Base-by-base conservation (phyloP, 2,888 invertebrate genomes). In the Melanophora roralis region DNA sequence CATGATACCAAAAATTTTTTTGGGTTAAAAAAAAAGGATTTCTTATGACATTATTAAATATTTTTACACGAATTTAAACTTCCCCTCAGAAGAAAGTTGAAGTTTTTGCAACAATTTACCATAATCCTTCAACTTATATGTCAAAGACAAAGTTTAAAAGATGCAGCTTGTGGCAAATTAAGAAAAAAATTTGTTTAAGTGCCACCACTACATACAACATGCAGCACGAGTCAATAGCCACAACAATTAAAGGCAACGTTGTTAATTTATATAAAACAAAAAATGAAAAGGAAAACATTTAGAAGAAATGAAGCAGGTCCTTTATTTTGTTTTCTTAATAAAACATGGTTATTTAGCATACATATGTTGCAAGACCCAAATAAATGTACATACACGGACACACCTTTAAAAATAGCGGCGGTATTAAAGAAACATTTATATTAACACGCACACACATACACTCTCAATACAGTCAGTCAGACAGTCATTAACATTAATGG, bases 161-260 rank as follows among this genome's bases (percentile, higher is more conserved):
- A 64, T 71, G 69, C 69, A 77, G 76, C 76, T 77, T 69, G 76
- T 71, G 76, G 76, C 64, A 65, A 71, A 55, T 38, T 51, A 60
- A n/a, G 27, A 23, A 40, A 43, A 5, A 23, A 14, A 47, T 59
- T 16, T 59, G 73, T 74, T 67, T 49, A 67, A 74, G 74, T 67
- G 67, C 23, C 36, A 77, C 69, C 69, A 71, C 64, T 57, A 40
- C 19, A 77, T 38, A 43, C 19, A 77, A 77, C 49, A 57, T 64
- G 43, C 57, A 73, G 80, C 80, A 80, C 80, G 80, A 80, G 80
- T 76, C 76, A 80, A 80, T 62, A 72, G 75, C 57, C 49, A 67
- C 53, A 55, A 64, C 72, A 76, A 80, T 80, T 80, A 80, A 80
- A 80, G 62, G 14, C 72, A 72, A 80, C 62, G 45, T 64, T 76